Evolutionary conservation across 1,140 invertebrate genomes (phyloP).

Genomic region (Campoletis sonorensis): DNA sequence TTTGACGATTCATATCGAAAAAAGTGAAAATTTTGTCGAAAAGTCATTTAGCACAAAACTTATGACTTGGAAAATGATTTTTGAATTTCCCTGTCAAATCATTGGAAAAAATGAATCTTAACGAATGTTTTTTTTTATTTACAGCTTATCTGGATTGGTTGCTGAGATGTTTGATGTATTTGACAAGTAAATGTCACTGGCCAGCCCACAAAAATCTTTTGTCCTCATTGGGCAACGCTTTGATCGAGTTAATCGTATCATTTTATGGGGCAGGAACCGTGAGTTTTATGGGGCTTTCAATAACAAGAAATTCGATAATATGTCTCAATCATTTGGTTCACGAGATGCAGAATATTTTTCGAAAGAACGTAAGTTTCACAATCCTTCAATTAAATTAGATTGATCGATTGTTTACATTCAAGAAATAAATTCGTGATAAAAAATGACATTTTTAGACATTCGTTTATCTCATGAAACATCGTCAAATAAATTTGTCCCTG

Average conservation of each 20-base stretch:
- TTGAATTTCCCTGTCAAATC: background rate
- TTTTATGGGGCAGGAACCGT: constrained; percentile 75
- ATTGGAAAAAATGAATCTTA: background rate
- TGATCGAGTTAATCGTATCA: constrained; percentile 76
- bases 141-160: constrained; percentile 77
- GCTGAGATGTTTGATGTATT: constrained; percentile 74
- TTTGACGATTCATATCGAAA: too few species aligned
- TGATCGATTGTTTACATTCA: too few species aligned
- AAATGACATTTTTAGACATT: too few species aligned
- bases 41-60: too few species aligned
- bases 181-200: constrained; percentile 76
- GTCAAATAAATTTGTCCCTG: constrained; percentile 49
- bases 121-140: background rate
- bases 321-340: constrained; percentile 77
- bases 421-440: too few species aligned
- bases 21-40: too few species aligned
- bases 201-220: constrained; percentile 65
- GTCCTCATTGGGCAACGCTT: constrained; percentile 62
- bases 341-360: constrained; percentile 75
- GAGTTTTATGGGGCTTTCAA: constrained; percentile 78
- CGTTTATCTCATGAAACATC: too few species aligned
- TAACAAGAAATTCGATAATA: constrained; percentile 76
- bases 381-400: background rate
- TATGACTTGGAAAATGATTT: too few species aligned
- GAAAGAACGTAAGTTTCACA: constrained; percentile 67